These are phyloP conservation scores for Drosophila azteca DNA, from an alignment of 1,140 invertebrate species.

Conservation along the genomic window DNA sequence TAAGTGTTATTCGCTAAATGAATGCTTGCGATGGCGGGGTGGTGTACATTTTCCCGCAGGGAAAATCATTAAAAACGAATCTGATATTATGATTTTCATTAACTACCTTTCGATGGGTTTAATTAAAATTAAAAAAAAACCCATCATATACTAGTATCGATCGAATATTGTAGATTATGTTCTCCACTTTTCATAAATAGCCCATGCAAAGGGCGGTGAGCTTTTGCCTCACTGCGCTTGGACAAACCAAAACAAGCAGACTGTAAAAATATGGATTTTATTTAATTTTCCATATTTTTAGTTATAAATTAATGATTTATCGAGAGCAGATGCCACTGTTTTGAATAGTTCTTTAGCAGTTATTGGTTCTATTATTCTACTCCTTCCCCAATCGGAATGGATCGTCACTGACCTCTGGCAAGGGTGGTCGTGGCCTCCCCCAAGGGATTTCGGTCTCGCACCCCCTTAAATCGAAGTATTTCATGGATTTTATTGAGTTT, in stretches of 20 bases:
- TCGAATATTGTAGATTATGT: no score
- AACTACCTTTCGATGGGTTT: no score
- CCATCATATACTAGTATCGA: no score
- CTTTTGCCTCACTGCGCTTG: constrained; percentile 45
- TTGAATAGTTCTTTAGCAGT: constrained; percentile 35
- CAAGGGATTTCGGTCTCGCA: neutral
- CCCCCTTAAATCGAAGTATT: neutral
- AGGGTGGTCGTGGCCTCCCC: no score
- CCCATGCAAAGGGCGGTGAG: no score
- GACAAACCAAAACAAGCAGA: constrained; percentile 42
- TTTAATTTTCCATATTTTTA: constrained; percentile 49
- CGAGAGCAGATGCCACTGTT: constrained; percentile 67
- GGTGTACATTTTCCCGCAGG: neutral
- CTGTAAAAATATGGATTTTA: constrained; percentile 55
- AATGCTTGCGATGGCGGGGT: neutral
- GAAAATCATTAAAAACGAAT: neutral
- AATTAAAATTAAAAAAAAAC: no score
- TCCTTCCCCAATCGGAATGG: no score
- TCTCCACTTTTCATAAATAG: no score
- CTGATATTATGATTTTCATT: no score
- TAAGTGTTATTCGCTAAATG: neutral
- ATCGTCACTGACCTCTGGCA: no score
- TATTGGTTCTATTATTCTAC: no score
- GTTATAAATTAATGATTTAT: constrained; percentile 82
- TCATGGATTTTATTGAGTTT: constrained; percentile 3